Percentiles rank a stretch among this genome's conserved stretches.
These are phyloP conservation scores for Arnoldichthys spilopterus DNA, from an alignment of 2,797 vertebrate species.

Conservation along the genomic window DNA sequence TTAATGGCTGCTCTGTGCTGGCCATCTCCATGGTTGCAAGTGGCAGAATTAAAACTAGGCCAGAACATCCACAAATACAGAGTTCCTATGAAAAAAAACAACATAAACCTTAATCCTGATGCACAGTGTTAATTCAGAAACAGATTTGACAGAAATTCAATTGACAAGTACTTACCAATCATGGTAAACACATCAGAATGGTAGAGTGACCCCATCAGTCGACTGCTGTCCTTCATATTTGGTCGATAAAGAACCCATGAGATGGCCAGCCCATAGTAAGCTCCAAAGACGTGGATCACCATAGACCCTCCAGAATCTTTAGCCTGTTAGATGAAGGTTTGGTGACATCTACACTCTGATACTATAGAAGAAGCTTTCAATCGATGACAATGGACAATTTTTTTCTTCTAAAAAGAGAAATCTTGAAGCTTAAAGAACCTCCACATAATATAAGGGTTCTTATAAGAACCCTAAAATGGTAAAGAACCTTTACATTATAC, in stretches of 20 bases:
- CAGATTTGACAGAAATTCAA: no score
- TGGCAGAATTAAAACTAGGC: conserved; percentile 97
- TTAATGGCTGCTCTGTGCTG: conserved; percentile 93
- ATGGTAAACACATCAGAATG: conserved; percentile 94
- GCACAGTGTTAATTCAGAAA: no score
- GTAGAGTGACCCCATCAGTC: conserved; percentile 83
- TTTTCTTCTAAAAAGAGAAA: no score
- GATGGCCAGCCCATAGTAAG: conserved; percentile 93
- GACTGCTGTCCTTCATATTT: conserved; percentile 84
- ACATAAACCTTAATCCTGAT: no score
- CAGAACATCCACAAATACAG: conserved; percentile 97
- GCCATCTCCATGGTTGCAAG: conserved; percentile 85
- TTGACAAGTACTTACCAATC: conserved; percentile 89
- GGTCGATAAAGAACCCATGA: conserved; percentile 90
- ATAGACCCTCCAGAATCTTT: conserved; percentile 95
- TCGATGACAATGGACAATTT: no score
- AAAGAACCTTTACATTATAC: no score
- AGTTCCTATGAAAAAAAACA: conserved; percentile 78
- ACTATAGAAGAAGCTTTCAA: no score
- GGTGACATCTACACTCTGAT: no score
- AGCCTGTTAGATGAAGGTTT: conserved; percentile 80
- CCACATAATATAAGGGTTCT: no score
- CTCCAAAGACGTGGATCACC: conserved; percentile 94
- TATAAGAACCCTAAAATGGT: no score
- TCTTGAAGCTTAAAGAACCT: no score